A percentile compares a stretch with the other conserved stretches of the same genome.
These are phyloP conservation scores for Boloria selene DNA, from an alignment of 2,888 invertebrate genomes.

Conservation along the genomic window DNA sequence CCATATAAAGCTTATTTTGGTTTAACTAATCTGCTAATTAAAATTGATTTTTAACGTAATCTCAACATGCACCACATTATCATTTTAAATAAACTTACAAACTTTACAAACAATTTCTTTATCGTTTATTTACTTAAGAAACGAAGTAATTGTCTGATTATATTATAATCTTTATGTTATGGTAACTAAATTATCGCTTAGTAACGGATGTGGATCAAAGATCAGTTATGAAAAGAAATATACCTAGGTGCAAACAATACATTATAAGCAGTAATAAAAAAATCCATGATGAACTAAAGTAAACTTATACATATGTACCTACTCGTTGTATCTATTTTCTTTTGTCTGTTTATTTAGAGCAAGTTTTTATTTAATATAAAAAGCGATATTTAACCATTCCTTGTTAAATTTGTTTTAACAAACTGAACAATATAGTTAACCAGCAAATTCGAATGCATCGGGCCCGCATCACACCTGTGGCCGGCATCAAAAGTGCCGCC, in stretches of 20 bases:
- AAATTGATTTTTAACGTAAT: too few relatives aligned
- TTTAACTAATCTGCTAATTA: too few relatives aligned
- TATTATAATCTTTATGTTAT: conserved; percentile 2
- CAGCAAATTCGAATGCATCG: conserved; percentile 50
- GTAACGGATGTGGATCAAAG: background rate
- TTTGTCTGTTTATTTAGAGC: too few relatives aligned
- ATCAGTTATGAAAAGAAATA: conserved; percentile 1
- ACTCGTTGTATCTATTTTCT: too few relatives aligned
- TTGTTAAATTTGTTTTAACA: conserved; percentile 38
- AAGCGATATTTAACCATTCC: background rate
- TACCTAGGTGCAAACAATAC: background rate
- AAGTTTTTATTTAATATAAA: background rate
- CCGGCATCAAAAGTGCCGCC: conserved; percentile 65
- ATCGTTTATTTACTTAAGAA: conserved; percentile 11
- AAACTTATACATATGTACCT: too few relatives aligned
- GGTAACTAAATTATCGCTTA: conserved; percentile 6
- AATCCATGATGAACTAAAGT: too few relatives aligned
- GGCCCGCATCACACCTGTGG: conserved; percentile 71
- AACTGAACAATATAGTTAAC: conserved; percentile 33
- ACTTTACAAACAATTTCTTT: background rate
- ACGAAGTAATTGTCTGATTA: background rate
- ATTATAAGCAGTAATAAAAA: background rate
- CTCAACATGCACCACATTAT: too few relatives aligned
- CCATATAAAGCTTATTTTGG: too few relatives aligned
- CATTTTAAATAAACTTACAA: too few relatives aligned